A percentile compares a stretch with the other conserved stretches of the same genome.
These are phyloP conservation scores for Anguilla obscura DNA, from an alignment of 2,797 vertebrate species.

Conservation along the genomic window DNA sequence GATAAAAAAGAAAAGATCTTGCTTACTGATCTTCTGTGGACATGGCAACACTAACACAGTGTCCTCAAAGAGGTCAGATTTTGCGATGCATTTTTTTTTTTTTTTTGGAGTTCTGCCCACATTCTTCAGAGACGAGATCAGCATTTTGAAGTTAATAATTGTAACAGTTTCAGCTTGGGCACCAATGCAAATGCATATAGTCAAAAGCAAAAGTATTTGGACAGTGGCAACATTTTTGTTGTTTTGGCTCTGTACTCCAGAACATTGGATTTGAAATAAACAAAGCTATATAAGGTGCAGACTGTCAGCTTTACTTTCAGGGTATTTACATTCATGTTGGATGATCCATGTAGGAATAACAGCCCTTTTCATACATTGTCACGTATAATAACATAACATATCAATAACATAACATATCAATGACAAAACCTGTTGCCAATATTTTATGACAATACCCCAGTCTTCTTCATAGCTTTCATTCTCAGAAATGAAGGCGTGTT, in stretches of 20 bases:
- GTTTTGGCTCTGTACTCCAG: neutral
- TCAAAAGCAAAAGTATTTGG: neutral
- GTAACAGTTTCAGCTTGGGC: neutral
- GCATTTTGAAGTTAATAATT: slow-evolving; percentile 11
- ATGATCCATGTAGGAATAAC: too few species aligned
- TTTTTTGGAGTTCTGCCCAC: neutral
- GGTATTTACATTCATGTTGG: neutral
- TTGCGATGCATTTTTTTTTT: slow-evolving; percentile 21
- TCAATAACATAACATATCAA: too few species aligned
- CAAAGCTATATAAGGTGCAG: too few species aligned
- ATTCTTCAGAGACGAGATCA: slow-evolving; percentile 28
- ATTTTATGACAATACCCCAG: too few species aligned
- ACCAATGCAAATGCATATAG: neutral
- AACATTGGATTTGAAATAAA: neutral
- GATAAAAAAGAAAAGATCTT: neutral
- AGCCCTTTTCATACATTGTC: too few species aligned
- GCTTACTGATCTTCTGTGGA: neutral
- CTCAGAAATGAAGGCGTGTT: too few species aligned
- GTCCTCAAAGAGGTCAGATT: slow-evolving; percentile 30
- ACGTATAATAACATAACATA: neutral
- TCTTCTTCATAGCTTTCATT: too few species aligned
- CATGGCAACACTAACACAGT: slow-evolving; percentile 12
- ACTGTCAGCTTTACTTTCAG: too few species aligned
- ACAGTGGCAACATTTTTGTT: neutral
- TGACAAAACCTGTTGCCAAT: too few species aligned